Evolutionary conservation across 1,140 invertebrate genomes (phyloP).

Genomic region (Ericerus pela): DNA sequence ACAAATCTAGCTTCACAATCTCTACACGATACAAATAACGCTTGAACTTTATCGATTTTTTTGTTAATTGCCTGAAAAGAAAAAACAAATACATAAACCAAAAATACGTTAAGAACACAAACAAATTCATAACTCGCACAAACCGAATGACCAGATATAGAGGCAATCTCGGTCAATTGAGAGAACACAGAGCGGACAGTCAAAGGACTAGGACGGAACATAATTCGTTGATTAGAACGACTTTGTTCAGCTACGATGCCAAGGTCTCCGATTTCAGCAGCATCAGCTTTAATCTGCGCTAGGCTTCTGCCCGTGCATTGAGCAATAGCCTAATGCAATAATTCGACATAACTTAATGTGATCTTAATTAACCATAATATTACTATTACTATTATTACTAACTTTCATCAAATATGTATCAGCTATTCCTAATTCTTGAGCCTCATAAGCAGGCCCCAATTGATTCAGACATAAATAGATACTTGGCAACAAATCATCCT

Average conservation of each 20-base stretch:
- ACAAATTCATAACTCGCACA: constrained; percentile 8
- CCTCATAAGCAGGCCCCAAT: constrained; percentile 85
- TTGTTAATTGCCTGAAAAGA: constrained; percentile 53
- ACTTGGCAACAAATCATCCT: constrained; percentile 74
- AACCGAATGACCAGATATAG: constrained; percentile 53
- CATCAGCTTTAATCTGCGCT: constrained; percentile 72
- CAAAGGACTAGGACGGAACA: constrained; percentile 59
- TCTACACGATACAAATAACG: constrained; percentile 82
- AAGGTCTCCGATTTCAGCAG: constrained; percentile 67
- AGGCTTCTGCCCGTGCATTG: constrained; percentile 77
- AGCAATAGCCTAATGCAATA: constrained; percentile 50
- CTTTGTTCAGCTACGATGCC: constrained; percentile 86
- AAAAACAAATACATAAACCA: constrained; percentile 4
- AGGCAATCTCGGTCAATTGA: constrained; percentile 79
- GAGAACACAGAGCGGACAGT: constrained; percentile 58
- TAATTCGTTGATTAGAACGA: constrained; percentile 72
- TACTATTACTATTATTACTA: not conserved
- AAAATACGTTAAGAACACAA: constrained; percentile 12
- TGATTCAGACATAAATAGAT: constrained; percentile 93
- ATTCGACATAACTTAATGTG: not conserved
- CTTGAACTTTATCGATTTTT: constrained; percentile 85
- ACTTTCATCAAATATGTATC: constrained; percentile 81
- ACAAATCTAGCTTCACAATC: constrained; percentile 82
- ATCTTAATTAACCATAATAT: not conserved
- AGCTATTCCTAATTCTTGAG: constrained; percentile 78